Evolutionary conservation across 2,113 vertebrate genomes (phyloP).

Genomic region (Tringa solitaria): DNA sequence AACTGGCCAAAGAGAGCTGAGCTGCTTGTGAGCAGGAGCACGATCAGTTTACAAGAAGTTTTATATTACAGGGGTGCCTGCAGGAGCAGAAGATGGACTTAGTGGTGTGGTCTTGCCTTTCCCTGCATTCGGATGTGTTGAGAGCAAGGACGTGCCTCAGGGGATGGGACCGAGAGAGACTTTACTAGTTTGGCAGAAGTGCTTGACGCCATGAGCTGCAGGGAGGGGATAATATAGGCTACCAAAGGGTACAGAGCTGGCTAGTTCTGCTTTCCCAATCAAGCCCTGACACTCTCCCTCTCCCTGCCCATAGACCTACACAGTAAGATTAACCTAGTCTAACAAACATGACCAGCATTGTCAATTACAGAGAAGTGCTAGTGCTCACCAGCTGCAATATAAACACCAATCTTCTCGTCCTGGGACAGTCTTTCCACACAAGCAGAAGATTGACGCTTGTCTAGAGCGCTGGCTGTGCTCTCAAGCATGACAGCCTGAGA

Average conservation of each 20-base stretch:
- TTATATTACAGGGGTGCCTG: fast-evolving
- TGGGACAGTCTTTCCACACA: not conserved
- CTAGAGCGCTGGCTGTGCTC: not conserved
- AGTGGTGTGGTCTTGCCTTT: not conserved
- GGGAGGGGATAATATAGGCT: not conserved
- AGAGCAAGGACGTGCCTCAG: not conserved
- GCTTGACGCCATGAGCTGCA: fast-evolving
- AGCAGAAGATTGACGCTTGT: not conserved
- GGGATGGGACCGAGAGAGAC: not conserved
- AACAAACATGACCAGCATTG: not conserved
- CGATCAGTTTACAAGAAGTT: not conserved
- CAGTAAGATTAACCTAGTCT: not conserved
- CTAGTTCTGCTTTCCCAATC: not conserved
- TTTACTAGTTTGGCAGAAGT: not conserved
- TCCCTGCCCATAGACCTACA: not conserved
- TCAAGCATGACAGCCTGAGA: not conserved
- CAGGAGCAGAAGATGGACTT: not conserved
- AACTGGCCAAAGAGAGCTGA: not conserved
- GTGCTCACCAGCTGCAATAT: not conserved
- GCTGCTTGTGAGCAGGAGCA: not conserved
- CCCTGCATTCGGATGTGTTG: not conserved
- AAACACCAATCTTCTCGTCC: not conserved
- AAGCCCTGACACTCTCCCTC: not conserved
- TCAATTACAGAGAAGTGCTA: not conserved
- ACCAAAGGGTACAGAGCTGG: not conserved